A percentile compares a stretch with the other conserved stretches of the same genome.
These are phyloP conservation scores for Sympetrum striolatum DNA, from an alignment of 2,888 invertebrate species.

Conservation along the genomic window DNA sequence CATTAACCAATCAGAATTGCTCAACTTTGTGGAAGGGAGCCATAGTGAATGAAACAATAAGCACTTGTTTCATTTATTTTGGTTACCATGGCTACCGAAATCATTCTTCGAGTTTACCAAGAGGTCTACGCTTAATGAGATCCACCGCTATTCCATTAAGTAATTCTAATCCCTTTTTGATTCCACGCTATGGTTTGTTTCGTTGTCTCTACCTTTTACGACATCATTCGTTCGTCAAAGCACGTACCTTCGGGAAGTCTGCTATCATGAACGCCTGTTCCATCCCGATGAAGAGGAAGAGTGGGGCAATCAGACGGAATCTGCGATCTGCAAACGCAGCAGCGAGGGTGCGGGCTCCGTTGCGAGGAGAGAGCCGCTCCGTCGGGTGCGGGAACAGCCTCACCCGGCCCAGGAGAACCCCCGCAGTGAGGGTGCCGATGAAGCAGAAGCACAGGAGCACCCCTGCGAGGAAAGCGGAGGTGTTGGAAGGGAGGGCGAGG, in stretches of 20 bases:
- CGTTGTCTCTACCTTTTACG: too few relatives aligned
- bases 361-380: conserved; percentile 35
- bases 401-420: conserved; percentile 62
- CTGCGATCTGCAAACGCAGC: conserved; percentile 68
- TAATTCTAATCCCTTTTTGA: too few relatives aligned
- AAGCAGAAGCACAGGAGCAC: conserved; percentile 60
- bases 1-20: too few relatives aligned
- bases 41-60: too few relatives aligned
- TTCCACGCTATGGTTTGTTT: too few relatives aligned
- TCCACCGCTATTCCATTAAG: too few relatives aligned
- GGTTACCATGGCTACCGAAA: too few relatives aligned
- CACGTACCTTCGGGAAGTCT: conserved; percentile 79
- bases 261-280: conserved; percentile 86
- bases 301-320: conserved; percentile 74
- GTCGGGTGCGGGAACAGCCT: conserved; percentile 58
- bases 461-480: conserved; percentile 57
- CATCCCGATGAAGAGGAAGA: conserved; percentile 81
- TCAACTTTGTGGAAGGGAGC: too few relatives aligned
- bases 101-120: too few relatives aligned
- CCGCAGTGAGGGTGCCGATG: conserved; percentile 59
- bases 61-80: too few relatives aligned
- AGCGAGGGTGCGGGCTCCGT: conserved; percentile 59
- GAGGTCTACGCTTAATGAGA: too few relatives aligned
- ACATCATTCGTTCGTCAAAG: too few relatives aligned
- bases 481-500: conserved; percentile 55